Evolutionary conservation across 2,113 vertebrate genomes (phyloP).

Genomic region (Leptobrachium ailaonicum): DNA sequence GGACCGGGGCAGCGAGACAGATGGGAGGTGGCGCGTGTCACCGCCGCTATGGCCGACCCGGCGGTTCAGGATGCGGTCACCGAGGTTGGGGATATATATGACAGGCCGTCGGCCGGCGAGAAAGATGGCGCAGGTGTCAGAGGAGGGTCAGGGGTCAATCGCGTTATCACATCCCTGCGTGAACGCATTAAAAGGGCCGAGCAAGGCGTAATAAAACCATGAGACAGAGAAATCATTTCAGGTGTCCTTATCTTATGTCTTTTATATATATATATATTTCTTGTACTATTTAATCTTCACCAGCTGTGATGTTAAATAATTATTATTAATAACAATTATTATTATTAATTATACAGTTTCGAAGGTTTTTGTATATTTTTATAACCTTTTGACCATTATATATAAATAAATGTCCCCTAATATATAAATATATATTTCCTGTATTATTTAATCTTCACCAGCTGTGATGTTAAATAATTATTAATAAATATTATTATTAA

Average conservation of each 20-base stretch:
- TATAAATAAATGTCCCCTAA: no score
- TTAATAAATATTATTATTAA: no score
- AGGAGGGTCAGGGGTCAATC: slow-evolving; percentile 18
- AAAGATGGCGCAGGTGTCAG: slow-evolving; percentile 38
- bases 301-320: no score
- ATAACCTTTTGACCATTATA: no score
- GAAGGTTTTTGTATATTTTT: no score
- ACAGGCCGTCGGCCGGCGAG: slow-evolving; percentile 3
- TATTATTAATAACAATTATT: no score
- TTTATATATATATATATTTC: neutral
- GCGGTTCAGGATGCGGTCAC: slow-evolving; percentile 61
- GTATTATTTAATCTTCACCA: no score
- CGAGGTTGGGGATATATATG: slow-evolving; percentile 53
- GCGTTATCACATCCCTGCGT: neutral
- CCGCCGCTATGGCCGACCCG: slow-evolving; percentile 54
- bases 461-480: no score
- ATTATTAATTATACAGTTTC: no score
- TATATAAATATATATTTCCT: no score
- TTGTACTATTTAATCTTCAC: no score
- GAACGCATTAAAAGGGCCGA: neutral
- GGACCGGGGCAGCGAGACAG: slow-evolving; percentile 65
- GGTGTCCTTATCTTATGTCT: neutral
- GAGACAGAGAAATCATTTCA: neutral
- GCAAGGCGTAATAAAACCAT: neutral
- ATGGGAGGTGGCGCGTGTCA: slow-evolving; percentile 70